Evolutionary conservation across 2,797 vertebrate genomes (phyloP).

Genomic region (Rhynchotus rufescens): DNA sequence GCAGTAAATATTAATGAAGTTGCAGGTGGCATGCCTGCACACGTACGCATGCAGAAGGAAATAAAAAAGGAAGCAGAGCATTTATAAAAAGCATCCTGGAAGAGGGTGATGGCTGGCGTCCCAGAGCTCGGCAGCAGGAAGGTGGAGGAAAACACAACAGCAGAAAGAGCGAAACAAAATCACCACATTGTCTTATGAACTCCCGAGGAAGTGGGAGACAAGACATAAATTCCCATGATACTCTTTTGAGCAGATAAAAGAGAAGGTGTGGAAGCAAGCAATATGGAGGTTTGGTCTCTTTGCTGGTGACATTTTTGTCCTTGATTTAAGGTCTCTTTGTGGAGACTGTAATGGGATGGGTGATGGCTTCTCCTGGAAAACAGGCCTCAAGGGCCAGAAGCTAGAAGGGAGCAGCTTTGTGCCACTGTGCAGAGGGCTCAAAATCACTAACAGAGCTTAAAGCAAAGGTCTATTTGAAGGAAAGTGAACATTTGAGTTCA

Average conservation of each 20-base stretch:
- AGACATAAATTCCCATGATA: background rate
- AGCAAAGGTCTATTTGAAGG: background rate
- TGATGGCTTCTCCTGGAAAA: background rate
- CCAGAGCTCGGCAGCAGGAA: conserved; percentile 12
- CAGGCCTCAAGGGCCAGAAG: background rate
- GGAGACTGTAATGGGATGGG: background rate
- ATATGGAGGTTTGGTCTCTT: conserved; percentile 41
- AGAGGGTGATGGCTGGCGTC: conserved; percentile 58
- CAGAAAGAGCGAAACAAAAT: conserved; percentile 36
- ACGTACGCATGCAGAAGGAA: background rate
- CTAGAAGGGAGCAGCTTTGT: background rate
- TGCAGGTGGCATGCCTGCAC: background rate
- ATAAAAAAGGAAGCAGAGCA: conserved; percentile 67
- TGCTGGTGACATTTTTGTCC: conserved; percentile 9
- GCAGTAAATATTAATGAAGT: conserved; percentile 67
- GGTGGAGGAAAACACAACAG: background rate
- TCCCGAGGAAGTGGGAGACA: background rate
- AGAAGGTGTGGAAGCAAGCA: background rate
- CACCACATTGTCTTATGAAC: background rate
- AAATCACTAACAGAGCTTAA: background rate
- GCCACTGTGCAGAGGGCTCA: background rate
- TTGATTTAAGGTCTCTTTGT: conserved; percentile 30
- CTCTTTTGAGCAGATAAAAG: conserved; percentile 40
- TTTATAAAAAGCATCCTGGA: conserved; percentile 68
- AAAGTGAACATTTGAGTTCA: background rate